A percentile compares a stretch with the other conserved stretches of the same genome.
phyloP scores from a whole-genome alignment of 2,888 invertebrate species.

The Iphiclides podalirius region DNA sequence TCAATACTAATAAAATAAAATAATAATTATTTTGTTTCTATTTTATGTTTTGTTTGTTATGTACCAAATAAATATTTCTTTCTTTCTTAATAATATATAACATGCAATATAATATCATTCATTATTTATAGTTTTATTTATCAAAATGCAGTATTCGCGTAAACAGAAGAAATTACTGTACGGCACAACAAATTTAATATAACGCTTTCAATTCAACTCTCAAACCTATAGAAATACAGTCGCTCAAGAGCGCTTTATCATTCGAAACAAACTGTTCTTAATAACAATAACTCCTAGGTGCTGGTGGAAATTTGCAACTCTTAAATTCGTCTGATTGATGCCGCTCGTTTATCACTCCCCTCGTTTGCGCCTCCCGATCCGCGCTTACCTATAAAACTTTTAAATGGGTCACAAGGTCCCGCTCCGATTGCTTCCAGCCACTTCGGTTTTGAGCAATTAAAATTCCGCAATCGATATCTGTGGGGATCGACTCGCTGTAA shows the following conservation, averaged over 20 bases:
- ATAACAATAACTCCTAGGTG: constrained; percentile 51
- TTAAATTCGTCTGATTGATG: constrained; percentile 77
- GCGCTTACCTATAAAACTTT: constrained; percentile 63
- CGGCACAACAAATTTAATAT: too few species aligned
- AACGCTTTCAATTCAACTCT: too few species aligned
- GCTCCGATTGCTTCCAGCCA: constrained; percentile 58
- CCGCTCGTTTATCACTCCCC: constrained; percentile 76
- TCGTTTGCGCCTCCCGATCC: constrained; percentile 49
- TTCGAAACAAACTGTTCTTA: constrained; percentile 54
- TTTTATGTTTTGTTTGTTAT: too few species aligned
- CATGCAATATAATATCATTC: too few species aligned
- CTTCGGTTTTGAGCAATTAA: constrained; percentile 68
- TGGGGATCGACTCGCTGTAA: constrained; percentile 24
- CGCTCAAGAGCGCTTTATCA: constrained; percentile 49
- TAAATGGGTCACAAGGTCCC: constrained; percentile 76
- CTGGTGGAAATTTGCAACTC: constrained; percentile 71
- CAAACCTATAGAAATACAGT: too few species aligned
- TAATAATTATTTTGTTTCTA: too few species aligned
- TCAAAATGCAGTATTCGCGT: too few species aligned
- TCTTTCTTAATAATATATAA: too few species aligned
- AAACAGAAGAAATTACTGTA: too few species aligned
- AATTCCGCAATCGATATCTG: constrained; percentile 61
- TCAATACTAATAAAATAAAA: too few species aligned
- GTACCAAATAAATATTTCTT: too few species aligned
- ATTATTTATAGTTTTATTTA: too few species aligned